phyloP scores from a whole-genome alignment of 2,113 vertebrate genomes.

The Tor tambroides region DNA sequence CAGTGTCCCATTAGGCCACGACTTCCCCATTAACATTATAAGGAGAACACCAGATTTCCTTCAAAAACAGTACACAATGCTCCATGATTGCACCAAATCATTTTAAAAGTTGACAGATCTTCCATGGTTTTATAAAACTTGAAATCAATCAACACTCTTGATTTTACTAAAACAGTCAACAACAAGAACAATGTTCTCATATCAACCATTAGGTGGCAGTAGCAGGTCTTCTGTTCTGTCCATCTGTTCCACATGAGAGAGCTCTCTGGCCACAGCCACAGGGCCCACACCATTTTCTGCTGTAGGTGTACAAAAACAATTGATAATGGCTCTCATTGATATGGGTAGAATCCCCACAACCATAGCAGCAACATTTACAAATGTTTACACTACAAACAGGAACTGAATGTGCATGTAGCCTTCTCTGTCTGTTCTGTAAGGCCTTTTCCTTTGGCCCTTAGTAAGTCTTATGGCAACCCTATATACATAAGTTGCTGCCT shows the following conservation, averaged over 20 bases:
- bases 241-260: not conserved
- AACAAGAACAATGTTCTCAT: not conserved
- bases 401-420: not conserved
- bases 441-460: not conserved
- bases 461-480: no score
- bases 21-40: no score
- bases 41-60: not conserved
- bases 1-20: no score
- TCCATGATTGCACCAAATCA: not conserved
- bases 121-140: not conserved
- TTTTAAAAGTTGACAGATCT: not conserved
- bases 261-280: not conserved
- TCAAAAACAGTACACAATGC: not conserved
- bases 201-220: not conserved
- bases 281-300: no score
- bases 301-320: no score
- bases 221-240: not conserved
- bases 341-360: no score
- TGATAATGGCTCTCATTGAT: no score
- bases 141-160: constrained; percentile 1
- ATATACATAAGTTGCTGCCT: no score
- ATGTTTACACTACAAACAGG: no score
- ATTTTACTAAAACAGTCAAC: not conserved
- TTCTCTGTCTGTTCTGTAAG: not conserved
- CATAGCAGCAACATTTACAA: no score